These are phyloP conservation scores for Phania funesta DNA, from an alignment of 2,888 invertebrate species.

Conservation along the genomic window DNA sequence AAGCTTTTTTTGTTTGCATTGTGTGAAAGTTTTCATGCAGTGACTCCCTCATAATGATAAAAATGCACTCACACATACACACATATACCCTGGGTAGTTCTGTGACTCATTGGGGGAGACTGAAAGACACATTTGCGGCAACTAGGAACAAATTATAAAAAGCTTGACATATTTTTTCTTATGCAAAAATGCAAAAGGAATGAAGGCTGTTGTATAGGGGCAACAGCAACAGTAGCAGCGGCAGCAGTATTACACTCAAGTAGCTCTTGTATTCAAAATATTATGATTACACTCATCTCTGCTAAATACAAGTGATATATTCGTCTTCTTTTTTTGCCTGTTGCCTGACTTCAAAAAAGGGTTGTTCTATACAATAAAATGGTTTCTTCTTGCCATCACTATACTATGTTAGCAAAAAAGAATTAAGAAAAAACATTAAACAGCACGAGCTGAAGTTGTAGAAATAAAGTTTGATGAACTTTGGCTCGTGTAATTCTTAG, in stretches of 20 bases:
- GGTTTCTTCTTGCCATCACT: slow-evolving; percentile 6
- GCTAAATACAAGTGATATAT: slow-evolving; percentile 29
- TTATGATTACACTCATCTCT: slow-evolving; percentile 42
- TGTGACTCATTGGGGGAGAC: neutral
- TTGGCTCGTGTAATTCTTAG: neutral
- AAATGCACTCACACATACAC: neutral
- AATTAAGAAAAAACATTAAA: slow-evolving; percentile 15
- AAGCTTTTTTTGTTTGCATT: slow-evolving; percentile 41
- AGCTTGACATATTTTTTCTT: slow-evolving; percentile 53
- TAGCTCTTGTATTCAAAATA: slow-evolving; percentile 35
- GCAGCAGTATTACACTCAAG: slow-evolving; percentile 14
- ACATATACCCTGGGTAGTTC: neutral
- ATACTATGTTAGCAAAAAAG: slow-evolving; percentile 13
- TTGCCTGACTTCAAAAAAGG: slow-evolving; percentile 16
- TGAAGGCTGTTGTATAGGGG: neutral
- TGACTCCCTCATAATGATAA: slow-evolving; percentile 5
- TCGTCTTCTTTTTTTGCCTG: neutral
- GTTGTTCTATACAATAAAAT: slow-evolving; percentile 21
- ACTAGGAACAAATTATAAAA: slow-evolving; percentile 39
- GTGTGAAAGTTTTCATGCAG: slow-evolving; percentile 24
- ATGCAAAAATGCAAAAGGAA: slow-evolving; percentile 19
- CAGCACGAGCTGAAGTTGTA: slow-evolving; percentile 37
- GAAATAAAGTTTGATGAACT: slow-evolving; percentile 58
- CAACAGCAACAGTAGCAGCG: neutral
- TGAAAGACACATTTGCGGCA: neutral